phyloP scores from a whole-genome alignment of 2,888 invertebrate species.

The Calameuta idolon region DNA sequence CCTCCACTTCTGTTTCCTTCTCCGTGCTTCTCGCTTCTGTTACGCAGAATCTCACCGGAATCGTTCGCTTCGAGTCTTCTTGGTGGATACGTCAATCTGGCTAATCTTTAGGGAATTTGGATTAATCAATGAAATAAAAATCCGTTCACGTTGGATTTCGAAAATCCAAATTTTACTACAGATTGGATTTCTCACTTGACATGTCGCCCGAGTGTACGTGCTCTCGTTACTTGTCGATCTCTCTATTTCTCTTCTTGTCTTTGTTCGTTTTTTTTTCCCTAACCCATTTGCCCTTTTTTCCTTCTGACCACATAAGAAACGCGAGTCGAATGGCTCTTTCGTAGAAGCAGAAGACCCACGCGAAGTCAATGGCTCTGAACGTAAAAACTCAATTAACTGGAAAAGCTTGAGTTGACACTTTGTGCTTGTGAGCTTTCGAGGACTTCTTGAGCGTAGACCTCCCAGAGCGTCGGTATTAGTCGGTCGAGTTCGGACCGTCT shows the following conservation, averaged over 20 bases:
- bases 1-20: constrained; percentile 28
- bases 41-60: not conserved
- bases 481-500: constrained; percentile 28
- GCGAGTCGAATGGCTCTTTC: not conserved
- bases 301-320: not conserved
- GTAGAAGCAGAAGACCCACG: constrained; percentile 23
- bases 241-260: not conserved
- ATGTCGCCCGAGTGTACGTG: not conserved
- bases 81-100: not conserved
- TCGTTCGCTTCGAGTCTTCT: not conserved
- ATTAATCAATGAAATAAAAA: not conserved
- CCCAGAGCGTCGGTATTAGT: constrained; percentile 28
- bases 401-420: constrained; percentile 21
- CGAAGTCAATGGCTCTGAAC: constrained; percentile 17
- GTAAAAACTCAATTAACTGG: constrained; percentile 25
- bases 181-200: not conserved
- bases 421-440: constrained; percentile 10
- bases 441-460: constrained; percentile 22
- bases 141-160: not conserved
- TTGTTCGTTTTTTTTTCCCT: not conserved
- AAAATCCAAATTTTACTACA: not conserved
- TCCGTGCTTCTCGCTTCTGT: not conserved
- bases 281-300: not conserved
- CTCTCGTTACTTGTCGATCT: not conserved
- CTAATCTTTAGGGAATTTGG: not conserved